These are phyloP conservation scores for Trematocara nigrifrons DNA, from an alignment of 2,113 vertebrate species.

Conservation along the genomic window DNA sequence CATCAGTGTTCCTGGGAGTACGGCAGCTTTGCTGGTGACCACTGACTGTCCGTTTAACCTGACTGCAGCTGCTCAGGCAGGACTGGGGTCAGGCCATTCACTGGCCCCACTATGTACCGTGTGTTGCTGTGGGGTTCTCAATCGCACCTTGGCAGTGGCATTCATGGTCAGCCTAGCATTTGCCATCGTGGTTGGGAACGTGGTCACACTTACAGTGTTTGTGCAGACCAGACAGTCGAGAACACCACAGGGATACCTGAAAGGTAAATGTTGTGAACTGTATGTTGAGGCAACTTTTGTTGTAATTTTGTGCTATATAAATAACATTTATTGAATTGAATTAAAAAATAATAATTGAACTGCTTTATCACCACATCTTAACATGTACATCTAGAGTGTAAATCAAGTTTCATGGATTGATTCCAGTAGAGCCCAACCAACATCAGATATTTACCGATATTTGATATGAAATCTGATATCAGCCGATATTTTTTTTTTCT, in stretches of 20 bases:
- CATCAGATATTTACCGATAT: not conserved
- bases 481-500: not conserved
- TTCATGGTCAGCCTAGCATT: slow-evolving; percentile 77
- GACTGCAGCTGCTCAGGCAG: slow-evolving; percentile 20
- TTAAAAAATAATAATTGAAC: not conserved
- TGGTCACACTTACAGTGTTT: slow-evolving; percentile 77
- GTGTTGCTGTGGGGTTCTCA: slow-evolving; percentile 72
- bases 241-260: slow-evolving; percentile 79
- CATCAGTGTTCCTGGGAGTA: slow-evolving; percentile 26
- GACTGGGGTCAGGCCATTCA: not conserved
- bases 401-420: not conserved
- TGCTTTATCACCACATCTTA: not conserved
- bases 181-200: slow-evolving; percentile 76
- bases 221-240: slow-evolving; percentile 73
- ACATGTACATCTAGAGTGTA: not conserved
- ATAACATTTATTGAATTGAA: not conserved
- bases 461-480: not conserved
- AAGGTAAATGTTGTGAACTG: slow-evolving; percentile 61
- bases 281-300: not conserved
- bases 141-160: slow-evolving; percentile 60
- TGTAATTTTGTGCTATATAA: not conserved
- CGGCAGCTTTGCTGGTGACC: slow-evolving; percentile 6
- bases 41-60: slow-evolving; percentile 48
- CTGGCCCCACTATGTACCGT: slow-evolving; percentile 64
- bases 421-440: not conserved